Conservation (phyloP, 2,797 vertebrate species). For the Balearica regulorum region DNA sequence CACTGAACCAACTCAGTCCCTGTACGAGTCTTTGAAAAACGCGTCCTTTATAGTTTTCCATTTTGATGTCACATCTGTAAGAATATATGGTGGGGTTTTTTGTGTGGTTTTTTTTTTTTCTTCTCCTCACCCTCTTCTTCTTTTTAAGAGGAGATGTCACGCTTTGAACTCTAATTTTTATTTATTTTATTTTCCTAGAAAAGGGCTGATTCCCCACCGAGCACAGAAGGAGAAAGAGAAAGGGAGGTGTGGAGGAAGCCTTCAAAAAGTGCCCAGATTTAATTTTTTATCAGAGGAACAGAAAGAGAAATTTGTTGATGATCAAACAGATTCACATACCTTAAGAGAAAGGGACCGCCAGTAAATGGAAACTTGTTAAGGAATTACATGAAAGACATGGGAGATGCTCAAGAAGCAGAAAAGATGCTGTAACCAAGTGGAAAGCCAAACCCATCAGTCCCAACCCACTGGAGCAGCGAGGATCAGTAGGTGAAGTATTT, state of each 20-base stretch:
- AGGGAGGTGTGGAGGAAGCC: not conserved
- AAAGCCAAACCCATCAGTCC: conserved; percentile 28
- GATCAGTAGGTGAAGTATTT: not conserved
- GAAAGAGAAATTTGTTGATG: conserved; percentile 61
- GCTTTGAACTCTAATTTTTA: conserved; percentile 53
- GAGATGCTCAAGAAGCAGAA: not conserved
- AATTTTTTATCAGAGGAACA: conserved; percentile 66
- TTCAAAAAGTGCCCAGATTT: conserved; percentile 59
- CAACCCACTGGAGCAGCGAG: not conserved
- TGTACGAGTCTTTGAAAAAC: conserved; percentile 15
- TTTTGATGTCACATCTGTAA: conserved; percentile 70
- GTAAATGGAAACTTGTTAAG: conserved; percentile 49
- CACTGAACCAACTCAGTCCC: conserved; percentile 38
- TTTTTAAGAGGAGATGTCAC: conserved; percentile 59
- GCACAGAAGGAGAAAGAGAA: not conserved
- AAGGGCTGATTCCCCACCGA: not conserved
- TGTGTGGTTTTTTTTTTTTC: not conserved
- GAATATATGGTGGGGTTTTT: conserved; percentile 24
- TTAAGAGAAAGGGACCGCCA: conserved; percentile 5
- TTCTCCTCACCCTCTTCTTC: conserved; percentile 50
- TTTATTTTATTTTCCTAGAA: conserved; percentile 9
- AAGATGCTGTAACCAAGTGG: not conserved
- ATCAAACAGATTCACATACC: conserved; percentile 66
- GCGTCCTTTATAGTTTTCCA: conserved; percentile 60
- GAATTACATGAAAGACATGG: conserved; percentile 47